Percentiles rank a stretch among this genome's conserved stretches.
These are phyloP conservation scores for Chaetophractus vellerosus DNA, from an alignment of 2,797 vertebrate species.

Conservation along the genomic window DNA sequence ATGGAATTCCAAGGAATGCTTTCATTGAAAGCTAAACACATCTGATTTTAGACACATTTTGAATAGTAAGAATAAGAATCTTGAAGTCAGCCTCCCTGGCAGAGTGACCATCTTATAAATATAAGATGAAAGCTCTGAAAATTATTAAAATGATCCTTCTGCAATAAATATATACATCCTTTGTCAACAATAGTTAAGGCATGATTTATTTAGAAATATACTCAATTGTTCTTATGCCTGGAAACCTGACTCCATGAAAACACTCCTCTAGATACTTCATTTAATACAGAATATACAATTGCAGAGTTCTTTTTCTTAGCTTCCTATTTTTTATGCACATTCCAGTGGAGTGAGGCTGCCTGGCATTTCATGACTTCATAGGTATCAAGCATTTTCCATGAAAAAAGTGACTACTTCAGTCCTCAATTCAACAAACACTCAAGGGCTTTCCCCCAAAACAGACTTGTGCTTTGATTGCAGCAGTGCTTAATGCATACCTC, in stretches of 20 bases:
- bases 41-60: neutral
- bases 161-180: neutral
- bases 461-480: neutral
- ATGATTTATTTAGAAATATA: neutral
- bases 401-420: neutral
- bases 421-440: neutral
- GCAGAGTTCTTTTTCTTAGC: neutral
- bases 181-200: conserved; percentile 9
- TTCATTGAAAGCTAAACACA: conserved; percentile 26
- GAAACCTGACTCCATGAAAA: neutral
- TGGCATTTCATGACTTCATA: neutral
- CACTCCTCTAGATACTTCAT: neutral
- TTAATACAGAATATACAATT: neutral
- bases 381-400: neutral
- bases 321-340: neutral
- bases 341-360: neutral
- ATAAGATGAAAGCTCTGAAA: neutral
- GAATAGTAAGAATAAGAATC: neutral
- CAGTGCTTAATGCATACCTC: neutral
- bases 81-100: neutral
- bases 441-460: neutral
- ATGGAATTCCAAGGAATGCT: neutral
- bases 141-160: neutral
- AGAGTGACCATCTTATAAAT: neutral
- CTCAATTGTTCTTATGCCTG: neutral